phyloP scores from a whole-genome alignment of 2,797 vertebrate genomes.

The Lacerta agilis region DNA sequence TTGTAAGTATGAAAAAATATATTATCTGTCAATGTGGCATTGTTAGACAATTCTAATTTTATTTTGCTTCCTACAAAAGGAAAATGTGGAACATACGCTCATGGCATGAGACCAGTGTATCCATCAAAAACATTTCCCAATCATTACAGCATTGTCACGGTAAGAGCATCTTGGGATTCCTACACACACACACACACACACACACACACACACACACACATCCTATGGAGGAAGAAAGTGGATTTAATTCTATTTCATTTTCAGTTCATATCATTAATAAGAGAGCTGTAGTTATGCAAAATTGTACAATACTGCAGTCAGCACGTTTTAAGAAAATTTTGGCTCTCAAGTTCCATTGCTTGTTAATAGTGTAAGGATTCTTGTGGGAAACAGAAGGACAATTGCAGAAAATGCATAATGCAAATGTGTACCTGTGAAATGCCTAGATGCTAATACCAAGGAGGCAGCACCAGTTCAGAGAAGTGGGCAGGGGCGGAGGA shows the following conservation, averaged over 20 bases:
- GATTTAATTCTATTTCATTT: conserved; percentile 1
- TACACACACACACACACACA: background rate
- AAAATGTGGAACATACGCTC: conserved; percentile 84
- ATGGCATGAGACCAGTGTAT: conserved; percentile 89
- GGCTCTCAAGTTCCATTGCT: background rate
- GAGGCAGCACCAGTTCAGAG: too few relatives aligned
- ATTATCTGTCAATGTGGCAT: background rate
- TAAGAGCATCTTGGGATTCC: conserved; percentile 76
- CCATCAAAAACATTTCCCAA: conserved; percentile 99
- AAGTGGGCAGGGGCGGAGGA: background rate
- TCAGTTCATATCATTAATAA: background rate
- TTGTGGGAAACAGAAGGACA: background rate
- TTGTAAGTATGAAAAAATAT: background rate
- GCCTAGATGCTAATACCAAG: background rate
- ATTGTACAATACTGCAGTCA: background rate
- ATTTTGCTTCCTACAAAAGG: conserved; percentile 76
- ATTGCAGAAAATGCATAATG: background rate
- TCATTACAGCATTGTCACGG: conserved; percentile 96
- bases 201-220: too few relatives aligned
- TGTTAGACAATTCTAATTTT: conserved; percentile 41
- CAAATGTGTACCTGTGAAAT: background rate
- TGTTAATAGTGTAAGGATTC: background rate
- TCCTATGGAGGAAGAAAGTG: background rate
- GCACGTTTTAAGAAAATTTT: background rate
- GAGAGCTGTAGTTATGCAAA: too few relatives aligned